Evolutionary conservation across 1,140 invertebrate genomes (phyloP).

Genomic region (Magallana gigas): DNA sequence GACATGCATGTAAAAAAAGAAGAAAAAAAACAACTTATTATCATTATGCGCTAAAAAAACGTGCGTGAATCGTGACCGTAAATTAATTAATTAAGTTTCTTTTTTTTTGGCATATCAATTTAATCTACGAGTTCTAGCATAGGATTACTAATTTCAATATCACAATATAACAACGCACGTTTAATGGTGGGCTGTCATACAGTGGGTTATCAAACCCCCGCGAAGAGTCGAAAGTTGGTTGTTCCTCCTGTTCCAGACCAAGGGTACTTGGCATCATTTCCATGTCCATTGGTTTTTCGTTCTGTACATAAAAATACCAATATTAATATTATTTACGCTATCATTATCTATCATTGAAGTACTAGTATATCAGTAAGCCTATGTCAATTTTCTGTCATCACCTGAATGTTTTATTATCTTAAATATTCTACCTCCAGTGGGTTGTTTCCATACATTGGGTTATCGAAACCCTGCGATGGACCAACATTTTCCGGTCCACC

Average conservation of each 20-base stretch:
- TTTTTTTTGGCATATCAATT: too few species aligned
- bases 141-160: too few species aligned
- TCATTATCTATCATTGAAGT: too few species aligned
- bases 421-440: conserved; percentile 37
- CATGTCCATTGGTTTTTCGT: conserved; percentile 52
- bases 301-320: conserved; percentile 5
- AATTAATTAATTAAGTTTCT: too few species aligned
- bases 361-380: too few species aligned
- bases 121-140: too few species aligned
- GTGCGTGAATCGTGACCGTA: too few species aligned
- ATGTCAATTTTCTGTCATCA: too few species aligned
- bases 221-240: conserved; percentile 41
- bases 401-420: too few species aligned
- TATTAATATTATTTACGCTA: background rate
- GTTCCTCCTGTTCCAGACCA: conserved; percentile 47
- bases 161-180: background rate
- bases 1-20: too few species aligned
- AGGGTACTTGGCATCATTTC: conserved; percentile 52
- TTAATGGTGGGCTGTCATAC: conserved; percentile 41
- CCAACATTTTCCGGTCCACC: conserved; percentile 49
- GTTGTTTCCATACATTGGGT: conserved; percentile 52
- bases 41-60: too few species aligned
- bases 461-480: conserved; percentile 55
- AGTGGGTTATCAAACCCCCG: conserved; percentile 56
- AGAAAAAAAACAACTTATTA: too few species aligned